Percentiles rank a stretch among this genome's conserved stretches.
phyloP scores from a whole-genome alignment of 2,113 vertebrate genomes.

The Elephantulus edwardii region DNA sequence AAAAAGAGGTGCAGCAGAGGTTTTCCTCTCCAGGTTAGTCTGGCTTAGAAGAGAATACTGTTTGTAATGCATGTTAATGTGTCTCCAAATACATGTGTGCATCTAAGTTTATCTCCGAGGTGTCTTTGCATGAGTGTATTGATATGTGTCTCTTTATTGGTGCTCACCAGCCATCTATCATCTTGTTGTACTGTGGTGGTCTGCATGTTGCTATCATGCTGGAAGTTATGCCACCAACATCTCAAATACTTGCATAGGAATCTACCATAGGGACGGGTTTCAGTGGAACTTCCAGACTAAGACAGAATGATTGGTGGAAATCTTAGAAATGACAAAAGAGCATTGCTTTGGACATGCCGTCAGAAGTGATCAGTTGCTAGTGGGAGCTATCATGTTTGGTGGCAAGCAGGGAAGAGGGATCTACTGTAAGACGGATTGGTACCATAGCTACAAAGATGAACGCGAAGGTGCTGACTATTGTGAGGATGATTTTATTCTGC shows the following conservation, averaged over 20 bases:
- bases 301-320: no score
- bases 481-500: neutral
- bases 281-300: no score
- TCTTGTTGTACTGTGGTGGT: no score
- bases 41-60: neutral
- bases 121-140: neutral
- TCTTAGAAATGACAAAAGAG: no score
- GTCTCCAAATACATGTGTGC: accelerated
- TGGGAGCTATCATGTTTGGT: neutral
- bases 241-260: no score
- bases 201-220: no score
- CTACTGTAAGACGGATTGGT: neutral
- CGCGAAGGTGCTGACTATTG: neutral
- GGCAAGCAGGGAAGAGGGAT: neutral
- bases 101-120: neutral
- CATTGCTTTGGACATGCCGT: no score
- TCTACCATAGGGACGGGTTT: no score
- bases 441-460: neutral
- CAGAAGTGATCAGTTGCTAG: neutral
- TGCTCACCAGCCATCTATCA: no score
- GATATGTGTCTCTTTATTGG: neutral
- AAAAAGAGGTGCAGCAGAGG: neutral
- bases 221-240: no score
- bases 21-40: neutral
- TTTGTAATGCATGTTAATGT: neutral